Evolutionary conservation across 1,140 invertebrate genomes (phyloP), one percentile per base, ranked within the genome.

Genomic region (Neodiprion pinetum): DNA sequence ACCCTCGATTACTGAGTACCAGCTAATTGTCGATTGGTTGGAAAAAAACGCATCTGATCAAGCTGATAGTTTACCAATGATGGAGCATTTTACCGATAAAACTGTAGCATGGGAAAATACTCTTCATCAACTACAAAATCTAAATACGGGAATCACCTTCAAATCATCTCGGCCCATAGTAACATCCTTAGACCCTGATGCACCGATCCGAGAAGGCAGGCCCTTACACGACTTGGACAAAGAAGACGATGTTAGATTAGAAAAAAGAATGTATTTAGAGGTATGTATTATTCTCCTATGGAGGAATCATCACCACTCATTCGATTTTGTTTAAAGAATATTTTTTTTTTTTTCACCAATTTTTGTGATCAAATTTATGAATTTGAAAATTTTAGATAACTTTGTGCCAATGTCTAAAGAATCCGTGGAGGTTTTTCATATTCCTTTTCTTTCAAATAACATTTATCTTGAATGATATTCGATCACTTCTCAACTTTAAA

Each of bases 61-160:
- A 81, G 91, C 92, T 53, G 90, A 91, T 72, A 90, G 89, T 69
- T 90, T 91, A 67, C 91, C 92, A 61, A 89, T 92, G 53, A 87
- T 94, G 12, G 91, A 94, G 78, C 91, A 93, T 82, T 95, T 93
- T 81, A 91, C 93, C 9, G 93, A 95, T 80, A 92, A 92, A 83
- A 94, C 94, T 67, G 91, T 96, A 28, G 93, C 93, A 71, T 98
- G 96, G 96, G 96, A 97, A 88, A 98, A 98, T 85, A 97, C 97
- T 7, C 89, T 97, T 9, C 94, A 96, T 87, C 92, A 95, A 77
- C 86, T 98, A 65, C 89, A 94, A 77, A 91, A 91, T 86, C 88
- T 89, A 81, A 84, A 80, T 72, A 71, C 67, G 71, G 88, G 88
- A 2, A 90, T 92, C 12, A 88, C 90, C 0, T 93, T 93, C 81